Conservation (phyloP, 2,113 vertebrate species). For the Bufo bufo region DNA sequence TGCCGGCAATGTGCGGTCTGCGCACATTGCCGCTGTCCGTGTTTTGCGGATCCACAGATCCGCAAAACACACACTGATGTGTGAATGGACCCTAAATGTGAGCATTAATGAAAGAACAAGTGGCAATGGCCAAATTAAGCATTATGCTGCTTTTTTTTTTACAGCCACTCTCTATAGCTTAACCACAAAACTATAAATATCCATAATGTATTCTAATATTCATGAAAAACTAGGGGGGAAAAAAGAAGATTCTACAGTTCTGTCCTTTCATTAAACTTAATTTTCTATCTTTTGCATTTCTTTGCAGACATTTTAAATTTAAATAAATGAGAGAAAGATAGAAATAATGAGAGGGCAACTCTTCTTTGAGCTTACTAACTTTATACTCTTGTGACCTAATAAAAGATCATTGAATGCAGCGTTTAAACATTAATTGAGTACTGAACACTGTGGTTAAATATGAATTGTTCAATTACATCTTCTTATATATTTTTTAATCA, state of each 20-base stretch:
- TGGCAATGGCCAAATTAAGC: no score
- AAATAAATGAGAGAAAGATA: slow-evolving; percentile 57
- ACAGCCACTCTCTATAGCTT: background rate
- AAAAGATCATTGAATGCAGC: background rate
- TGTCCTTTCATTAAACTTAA: slow-evolving; percentile 74
- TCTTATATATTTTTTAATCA: slow-evolving; percentile 78
- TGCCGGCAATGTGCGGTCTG: no score
- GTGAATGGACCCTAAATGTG: no score
- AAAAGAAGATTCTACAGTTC: background rate
- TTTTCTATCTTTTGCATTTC: slow-evolving; percentile 73
- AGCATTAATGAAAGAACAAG: no score
- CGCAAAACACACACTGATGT: no score
- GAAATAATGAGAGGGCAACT: background rate
- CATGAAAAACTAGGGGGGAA: background rate
- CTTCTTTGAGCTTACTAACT: background rate
- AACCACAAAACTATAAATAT: background rate
- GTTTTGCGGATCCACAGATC: no score
- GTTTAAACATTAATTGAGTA: background rate
- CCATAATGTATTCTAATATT: background rate
- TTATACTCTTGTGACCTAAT: background rate
- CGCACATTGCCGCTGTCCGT: no score
- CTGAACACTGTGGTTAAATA: background rate
- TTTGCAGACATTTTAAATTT: slow-evolving; percentile 75
- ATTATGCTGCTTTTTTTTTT: no score
- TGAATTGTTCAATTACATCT: slow-evolving; percentile 2